Evolutionary conservation across 2,797 vertebrate species (phyloP), one percentile per base, ranked within the genome.

Genomic region (Sphaeramia orbicularis): DNA sequence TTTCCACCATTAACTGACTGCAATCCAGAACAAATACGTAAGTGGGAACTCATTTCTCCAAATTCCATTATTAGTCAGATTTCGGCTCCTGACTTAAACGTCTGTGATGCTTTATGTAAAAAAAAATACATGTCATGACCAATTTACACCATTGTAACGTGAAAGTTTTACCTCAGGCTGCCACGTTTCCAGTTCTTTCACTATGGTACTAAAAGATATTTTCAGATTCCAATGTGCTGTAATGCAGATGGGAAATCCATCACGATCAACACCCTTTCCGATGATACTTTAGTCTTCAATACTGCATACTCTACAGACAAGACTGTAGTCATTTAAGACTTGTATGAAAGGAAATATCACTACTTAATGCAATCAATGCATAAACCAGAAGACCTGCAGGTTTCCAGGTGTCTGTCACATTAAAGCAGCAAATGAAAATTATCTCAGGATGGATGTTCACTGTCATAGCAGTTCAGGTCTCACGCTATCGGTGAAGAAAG

Each of bases 1-100:
- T 70, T 42, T 60, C 15, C 45, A n/a, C 8, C 30, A 3, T 43
- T 50, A 67, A 73, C 77, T 49, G 11, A 53, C 14, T 58, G 37
- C 12, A 43, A 74, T 56, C 14, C 48, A 56, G 7, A 21, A 72
- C 12, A 38, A n/a, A 47, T 7, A 4, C 2, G 6, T 21, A 47
- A 43, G 15, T 51, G 38, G 16, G 38, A 60, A 37, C 56, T 13
- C 0, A 10, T 48, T 58, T 43, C 7, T 49, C 24, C 1, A 48
- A 40, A 48, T 11, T 47, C 16, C 3, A 4, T 6, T 15, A 30
- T 48, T 38, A 49, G 35, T 49, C 41, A 60, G 14, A 70, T 57
- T 65, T 15, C 13, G 71, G 52, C 51, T 51, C 9, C 54, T 19
- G 19, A 32, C 15, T 32, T 42, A 35, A 30, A 49, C 60, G 30